Evolutionary conservation across 1,140 invertebrate genomes (phyloP).

Genomic region (Neodiprion fabricii): DNA sequence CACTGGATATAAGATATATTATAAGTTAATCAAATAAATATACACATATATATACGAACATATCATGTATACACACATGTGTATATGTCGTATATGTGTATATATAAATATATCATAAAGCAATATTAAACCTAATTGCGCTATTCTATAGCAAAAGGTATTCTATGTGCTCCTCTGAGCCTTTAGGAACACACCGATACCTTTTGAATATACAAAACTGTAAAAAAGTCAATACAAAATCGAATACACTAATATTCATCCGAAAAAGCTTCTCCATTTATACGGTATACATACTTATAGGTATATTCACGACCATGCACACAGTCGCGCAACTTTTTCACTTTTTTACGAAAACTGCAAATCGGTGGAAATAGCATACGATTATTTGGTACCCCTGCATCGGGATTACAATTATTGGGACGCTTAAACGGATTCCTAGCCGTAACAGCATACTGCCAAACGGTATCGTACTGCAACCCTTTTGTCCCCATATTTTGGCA

Average conservation of each 20-base stretch:
- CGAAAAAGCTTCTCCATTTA: conserved; percentile 29
- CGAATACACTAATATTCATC: conserved; percentile 39
- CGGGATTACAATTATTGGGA: not conserved
- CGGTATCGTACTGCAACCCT: too few species aligned
- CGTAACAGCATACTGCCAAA: too few species aligned
- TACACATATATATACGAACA: conserved; percentile 13
- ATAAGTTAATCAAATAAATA: conserved; percentile 6
- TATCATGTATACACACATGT: not conserved
- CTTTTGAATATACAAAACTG: conserved; percentile 41
- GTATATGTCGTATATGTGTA: not conserved
- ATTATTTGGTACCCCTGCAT: not conserved
- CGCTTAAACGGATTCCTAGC: not conserved
- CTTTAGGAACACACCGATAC: conserved; percentile 27
- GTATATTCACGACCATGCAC: too few species aligned
- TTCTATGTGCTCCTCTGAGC: conserved; percentile 32
- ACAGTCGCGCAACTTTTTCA: too few species aligned
- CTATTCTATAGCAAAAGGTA: conserved; percentile 36
- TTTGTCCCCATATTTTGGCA: too few species aligned
- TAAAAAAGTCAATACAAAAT: conserved; percentile 46
- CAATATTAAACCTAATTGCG: conserved; percentile 18
- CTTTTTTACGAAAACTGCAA: conserved; percentile 2
- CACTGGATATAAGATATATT: not conserved
- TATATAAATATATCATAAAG: not conserved
- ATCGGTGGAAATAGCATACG: not conserved
- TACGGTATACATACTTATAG: conserved; percentile 23